A percentile compares a stretch with the other conserved stretches of the same genome.
phyloP scores from a whole-genome alignment of 2,888 invertebrate species.

The Tridacna crocea region DNA sequence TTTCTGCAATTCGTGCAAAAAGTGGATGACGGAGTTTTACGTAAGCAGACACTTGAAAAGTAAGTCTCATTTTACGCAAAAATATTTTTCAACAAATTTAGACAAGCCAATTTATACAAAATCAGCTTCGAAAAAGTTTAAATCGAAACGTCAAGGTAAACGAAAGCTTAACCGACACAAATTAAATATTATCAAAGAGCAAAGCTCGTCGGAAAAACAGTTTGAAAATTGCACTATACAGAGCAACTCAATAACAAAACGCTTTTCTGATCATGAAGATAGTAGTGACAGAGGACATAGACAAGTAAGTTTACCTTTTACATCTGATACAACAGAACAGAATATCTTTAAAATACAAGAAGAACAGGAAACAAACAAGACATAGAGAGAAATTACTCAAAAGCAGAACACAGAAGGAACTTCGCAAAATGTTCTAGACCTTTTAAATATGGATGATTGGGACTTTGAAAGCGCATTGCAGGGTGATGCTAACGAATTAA shows the following conservation, averaged over 20 bases:
- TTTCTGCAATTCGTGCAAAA: slow-evolving; percentile 37
- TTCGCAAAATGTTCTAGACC: slow-evolving; percentile 29
- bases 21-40: slow-evolving; percentile 52
- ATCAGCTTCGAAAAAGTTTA: background rate
- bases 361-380: background rate
- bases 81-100: slow-evolving; percentile 19
- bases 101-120: background rate
- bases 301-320: background rate
- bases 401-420: background rate
- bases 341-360: slow-evolving; percentile 23
- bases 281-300: slow-evolving; percentile 18
- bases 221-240: background rate
- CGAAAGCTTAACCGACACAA: background rate
- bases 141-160: background rate
- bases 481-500: background rate
- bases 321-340: slow-evolving; percentile 22
- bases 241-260: slow-evolving; percentile 29
- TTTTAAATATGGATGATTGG: background rate
- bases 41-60: slow-evolving; percentile 39
- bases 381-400: background rate
- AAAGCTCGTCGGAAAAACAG: background rate
- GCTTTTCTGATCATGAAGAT: slow-evolving; percentile 9
- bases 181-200: background rate
- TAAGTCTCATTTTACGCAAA: slow-evolving; percentile 33
- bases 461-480: background rate